phyloP scores from a whole-genome alignment of 2,113 vertebrate genomes.

The Eulemur macaco region DNA sequence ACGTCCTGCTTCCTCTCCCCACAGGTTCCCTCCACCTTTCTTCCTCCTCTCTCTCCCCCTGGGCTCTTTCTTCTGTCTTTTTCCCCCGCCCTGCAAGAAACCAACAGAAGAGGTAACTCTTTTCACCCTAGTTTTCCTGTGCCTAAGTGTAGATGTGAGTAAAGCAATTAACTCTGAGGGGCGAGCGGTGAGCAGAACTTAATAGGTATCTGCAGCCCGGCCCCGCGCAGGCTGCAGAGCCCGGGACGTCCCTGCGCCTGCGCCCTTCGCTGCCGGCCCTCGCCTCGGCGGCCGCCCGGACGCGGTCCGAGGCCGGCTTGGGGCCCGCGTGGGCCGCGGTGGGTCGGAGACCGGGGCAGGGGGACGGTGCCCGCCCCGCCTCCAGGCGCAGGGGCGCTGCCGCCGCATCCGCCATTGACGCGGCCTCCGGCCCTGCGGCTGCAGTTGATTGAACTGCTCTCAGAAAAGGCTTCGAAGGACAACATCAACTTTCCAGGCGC shows the following conservation, averaged over 20 bases:
- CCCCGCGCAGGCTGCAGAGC: too few relatives aligned
- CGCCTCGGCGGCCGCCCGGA: neutral
- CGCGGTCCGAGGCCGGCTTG: neutral
- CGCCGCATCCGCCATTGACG: neutral
- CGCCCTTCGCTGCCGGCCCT: neutral
- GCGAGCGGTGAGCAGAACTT: neutral
- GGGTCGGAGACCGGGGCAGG: too few relatives aligned
- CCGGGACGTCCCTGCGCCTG: rapidly evolving
- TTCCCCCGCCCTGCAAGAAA: neutral
- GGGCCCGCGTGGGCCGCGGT: neutral
- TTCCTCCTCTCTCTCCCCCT: neutral
- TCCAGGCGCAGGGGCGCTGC: neutral
- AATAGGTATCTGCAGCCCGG: neutral
- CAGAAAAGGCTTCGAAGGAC: neutral
- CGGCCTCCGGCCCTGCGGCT: neutral
- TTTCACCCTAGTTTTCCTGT: neutral
- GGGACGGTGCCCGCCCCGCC: neutral
- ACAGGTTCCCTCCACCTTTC: neutral
- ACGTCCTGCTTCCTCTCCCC: neutral
- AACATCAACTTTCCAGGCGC: neutral
- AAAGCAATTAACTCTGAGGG: neutral
- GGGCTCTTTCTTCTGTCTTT: neutral
- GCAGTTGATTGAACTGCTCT: neutral
- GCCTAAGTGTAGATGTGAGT: rapidly evolving
- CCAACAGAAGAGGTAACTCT: neutral